Evolutionary conservation across 2,888 invertebrate species (phyloP).

Genomic region (Yponomeuta evonymella): DNA sequence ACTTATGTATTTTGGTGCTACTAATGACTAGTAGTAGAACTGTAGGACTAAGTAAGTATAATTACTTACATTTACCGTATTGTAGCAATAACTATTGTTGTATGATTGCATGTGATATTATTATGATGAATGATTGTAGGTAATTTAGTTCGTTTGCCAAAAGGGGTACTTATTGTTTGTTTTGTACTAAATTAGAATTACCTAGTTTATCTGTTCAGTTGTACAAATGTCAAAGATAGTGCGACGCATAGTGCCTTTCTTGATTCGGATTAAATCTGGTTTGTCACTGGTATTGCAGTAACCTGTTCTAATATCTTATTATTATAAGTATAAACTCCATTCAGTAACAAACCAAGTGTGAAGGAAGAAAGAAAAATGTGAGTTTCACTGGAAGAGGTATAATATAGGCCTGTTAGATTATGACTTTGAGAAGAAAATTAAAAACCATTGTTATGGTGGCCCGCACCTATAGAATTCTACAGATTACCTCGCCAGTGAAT

Average conservation of each 20-base stretch:
- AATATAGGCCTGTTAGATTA: too few species aligned
- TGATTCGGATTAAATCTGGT: background rate
- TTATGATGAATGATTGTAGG: background rate
- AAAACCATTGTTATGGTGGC: too few species aligned
- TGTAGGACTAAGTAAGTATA: background rate
- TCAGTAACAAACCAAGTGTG: too few species aligned
- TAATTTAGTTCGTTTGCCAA: background rate
- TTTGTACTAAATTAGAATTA: background rate
- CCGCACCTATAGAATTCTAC: too few species aligned
- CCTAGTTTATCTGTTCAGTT: background rate
- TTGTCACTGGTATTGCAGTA: too few species aligned
- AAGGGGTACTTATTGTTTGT: background rate
- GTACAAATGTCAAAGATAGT: conserved; percentile 1
- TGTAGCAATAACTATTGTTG: background rate
- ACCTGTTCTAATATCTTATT: too few species aligned
- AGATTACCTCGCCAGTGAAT: too few species aligned
- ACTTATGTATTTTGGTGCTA: background rate
- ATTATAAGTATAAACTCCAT: too few species aligned
- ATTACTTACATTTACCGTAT: too few species aligned
- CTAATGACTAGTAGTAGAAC: background rate
- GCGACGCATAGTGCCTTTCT: background rate
- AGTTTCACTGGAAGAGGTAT: too few species aligned
- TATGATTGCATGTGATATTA: background rate
- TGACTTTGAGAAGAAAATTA: too few species aligned
- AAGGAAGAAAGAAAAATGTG: too few species aligned